Evolutionary conservation across 2,797 vertebrate genomes (phyloP).

Genomic region (Tolypeutes matacus): DNA sequence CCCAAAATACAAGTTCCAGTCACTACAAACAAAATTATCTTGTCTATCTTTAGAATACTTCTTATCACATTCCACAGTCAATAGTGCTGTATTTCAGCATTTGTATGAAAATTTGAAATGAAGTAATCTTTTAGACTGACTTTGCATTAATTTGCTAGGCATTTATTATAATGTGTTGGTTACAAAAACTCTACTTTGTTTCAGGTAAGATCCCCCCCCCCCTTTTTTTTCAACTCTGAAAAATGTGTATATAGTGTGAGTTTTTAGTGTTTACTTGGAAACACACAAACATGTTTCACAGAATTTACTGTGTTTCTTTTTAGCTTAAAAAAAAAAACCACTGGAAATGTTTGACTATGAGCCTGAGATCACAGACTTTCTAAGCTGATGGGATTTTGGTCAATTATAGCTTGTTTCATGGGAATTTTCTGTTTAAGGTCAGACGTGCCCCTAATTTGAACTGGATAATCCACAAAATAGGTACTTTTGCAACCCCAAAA

Average conservation of each 20-base stretch:
- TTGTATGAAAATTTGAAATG: constrained; percentile 20
- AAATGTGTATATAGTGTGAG: background rate
- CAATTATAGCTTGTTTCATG: constrained; percentile 67
- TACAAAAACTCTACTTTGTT: background rate
- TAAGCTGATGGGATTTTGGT: constrained; percentile 45
- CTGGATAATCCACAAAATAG: constrained; percentile 63
- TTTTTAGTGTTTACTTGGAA: constrained; percentile 63
- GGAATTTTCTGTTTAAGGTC: constrained; percentile 66
- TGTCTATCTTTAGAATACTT: constrained; percentile 17
- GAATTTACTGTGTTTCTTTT: constrained; percentile 30
- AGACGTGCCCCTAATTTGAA: constrained; percentile 66
- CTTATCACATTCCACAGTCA: background rate
- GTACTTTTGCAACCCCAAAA: constrained; percentile 75
- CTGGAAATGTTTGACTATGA: constrained; percentile 56
- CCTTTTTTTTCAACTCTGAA: background rate
- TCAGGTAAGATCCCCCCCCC: background rate
- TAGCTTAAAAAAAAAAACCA: constrained; percentile 7
- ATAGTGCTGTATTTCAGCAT: background rate
- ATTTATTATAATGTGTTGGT: constrained; percentile 3
- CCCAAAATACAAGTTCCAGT: background rate
- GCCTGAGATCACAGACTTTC: constrained; percentile 15
- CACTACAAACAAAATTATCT: background rate
- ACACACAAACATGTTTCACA: background rate
- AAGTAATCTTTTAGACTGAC: background rate
- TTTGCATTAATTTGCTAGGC: constrained; percentile 46